phyloP scores from a whole-genome alignment of 2,113 vertebrate genomes.

The Pelusios castaneus region DNA sequence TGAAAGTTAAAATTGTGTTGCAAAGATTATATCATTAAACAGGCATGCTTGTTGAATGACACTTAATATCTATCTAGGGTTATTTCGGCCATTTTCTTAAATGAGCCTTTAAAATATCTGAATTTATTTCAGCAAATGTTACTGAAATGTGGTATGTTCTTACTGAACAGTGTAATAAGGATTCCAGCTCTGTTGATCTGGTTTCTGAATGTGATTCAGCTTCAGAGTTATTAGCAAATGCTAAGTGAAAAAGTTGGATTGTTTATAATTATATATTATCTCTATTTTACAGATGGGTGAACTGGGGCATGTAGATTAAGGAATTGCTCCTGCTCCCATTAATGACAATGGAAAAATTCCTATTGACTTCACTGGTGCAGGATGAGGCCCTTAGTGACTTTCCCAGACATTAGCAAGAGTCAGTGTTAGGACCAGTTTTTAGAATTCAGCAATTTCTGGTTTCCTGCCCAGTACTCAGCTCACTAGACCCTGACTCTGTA shows the following conservation, averaged over 20 bases:
- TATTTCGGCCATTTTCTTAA: neutral
- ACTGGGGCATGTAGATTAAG: neutral
- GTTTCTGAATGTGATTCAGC: neutral
- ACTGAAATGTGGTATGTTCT: neutral
- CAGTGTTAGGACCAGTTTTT: neutral
- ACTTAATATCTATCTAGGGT: neutral
- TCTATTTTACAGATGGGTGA: neutral
- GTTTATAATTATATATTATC: neutral
- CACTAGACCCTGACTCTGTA: neutral
- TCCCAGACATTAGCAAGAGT: neutral
- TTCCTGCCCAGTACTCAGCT: rapidly evolving
- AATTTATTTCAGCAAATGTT: neutral
- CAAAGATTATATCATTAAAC: neutral
- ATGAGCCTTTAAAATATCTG: neutral
- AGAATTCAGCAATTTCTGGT: neutral
- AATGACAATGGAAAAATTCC: neutral
- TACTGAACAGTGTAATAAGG: neutral
- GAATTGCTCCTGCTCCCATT: neutral
- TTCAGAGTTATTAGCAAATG: neutral
- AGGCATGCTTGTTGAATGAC: neutral
- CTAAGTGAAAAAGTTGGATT: neutral
- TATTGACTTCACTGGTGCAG: neutral
- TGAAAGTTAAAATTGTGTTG: neutral
- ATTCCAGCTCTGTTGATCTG: neutral
- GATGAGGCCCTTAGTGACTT: neutral